Conservation (phyloP, 2,113 vertebrate genomes). For the Tetraodon nigroviridis region DNA sequence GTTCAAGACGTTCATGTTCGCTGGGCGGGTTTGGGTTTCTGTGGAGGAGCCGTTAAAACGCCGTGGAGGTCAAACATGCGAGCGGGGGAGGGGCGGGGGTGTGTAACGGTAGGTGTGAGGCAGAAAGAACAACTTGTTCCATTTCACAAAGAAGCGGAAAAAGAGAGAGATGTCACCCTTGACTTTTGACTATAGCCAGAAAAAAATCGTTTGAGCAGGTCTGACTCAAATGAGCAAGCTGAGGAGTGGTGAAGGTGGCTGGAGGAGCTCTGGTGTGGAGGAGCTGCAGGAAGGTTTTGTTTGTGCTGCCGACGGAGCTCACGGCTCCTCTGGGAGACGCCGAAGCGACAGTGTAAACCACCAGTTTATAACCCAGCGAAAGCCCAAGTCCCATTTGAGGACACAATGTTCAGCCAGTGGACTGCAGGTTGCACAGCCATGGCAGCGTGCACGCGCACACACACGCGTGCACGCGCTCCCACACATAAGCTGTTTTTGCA, state of each 20-base stretch:
- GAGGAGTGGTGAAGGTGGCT: too few relatives aligned
- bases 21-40: background rate
- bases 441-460: background rate
- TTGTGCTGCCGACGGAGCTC: too few relatives aligned
- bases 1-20: background rate
- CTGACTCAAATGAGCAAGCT: too few relatives aligned
- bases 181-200: too few relatives aligned
- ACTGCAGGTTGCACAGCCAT: constrained; percentile 16
- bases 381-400: constrained; percentile 1
- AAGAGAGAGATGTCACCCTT: background rate
- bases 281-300: too few relatives aligned
- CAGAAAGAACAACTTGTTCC: constrained; percentile 54
- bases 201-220: too few relatives aligned
- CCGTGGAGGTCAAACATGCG: background rate
- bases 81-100: constrained; percentile 17
- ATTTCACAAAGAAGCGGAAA: constrained; percentile 37
- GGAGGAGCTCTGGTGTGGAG: too few relatives aligned
- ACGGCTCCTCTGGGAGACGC: too few relatives aligned
- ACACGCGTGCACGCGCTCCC: background rate
- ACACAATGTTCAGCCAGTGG: constrained; percentile 26
- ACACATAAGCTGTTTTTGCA: background rate
- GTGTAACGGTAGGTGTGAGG: constrained; percentile 5
- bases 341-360: too few relatives aligned
- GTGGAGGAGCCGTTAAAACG: background rate
- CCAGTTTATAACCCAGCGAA: too few relatives aligned